These are phyloP conservation scores for Oscheius myriophilus DNA, from an alignment of 2,888 invertebrate species.

Conservation along the genomic window DNA sequence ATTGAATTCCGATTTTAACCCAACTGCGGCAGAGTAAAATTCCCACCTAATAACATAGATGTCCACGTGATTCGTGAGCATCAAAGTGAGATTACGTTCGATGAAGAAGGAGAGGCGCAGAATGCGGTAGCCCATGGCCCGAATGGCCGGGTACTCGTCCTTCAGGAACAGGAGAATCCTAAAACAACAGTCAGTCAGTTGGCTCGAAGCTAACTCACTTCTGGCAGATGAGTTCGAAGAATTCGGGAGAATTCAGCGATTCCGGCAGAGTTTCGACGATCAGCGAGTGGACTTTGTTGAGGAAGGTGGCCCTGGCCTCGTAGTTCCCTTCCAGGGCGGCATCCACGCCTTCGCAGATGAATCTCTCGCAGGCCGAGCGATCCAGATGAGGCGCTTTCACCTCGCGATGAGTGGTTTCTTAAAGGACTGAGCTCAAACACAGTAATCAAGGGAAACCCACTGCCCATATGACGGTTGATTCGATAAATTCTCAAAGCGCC, in stretches of 20 bases:
- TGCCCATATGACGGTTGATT: too few species aligned
- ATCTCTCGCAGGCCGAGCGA: constrained; percentile 23
- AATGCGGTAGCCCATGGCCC: constrained; percentile 55
- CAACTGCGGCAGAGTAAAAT: too few species aligned
- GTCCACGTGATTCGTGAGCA: constrained; percentile 52
- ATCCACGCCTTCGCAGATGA: constrained; percentile 17
- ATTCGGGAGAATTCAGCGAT: constrained; percentile 28
- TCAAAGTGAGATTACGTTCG: constrained; percentile 44
- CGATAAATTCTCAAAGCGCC: too few species aligned
- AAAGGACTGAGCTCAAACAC: background rate
- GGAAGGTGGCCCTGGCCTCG: constrained; percentile 37
- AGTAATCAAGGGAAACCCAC: too few species aligned
- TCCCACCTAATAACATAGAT: constrained; percentile 50
- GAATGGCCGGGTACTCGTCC: constrained; percentile 52
- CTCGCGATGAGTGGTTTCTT: constrained; percentile 9
- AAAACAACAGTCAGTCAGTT: background rate
- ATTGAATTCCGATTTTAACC: too few species aligned
- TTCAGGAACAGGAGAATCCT: constrained; percentile 38
- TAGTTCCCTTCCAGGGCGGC: constrained; percentile 29
- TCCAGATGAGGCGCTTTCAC: constrained; percentile 20
- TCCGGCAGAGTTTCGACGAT: constrained; percentile 30
- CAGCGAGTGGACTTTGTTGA: constrained; percentile 31
- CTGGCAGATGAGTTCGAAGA: constrained; percentile 33
- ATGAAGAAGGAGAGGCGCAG: constrained; percentile 42
- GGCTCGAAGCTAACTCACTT: constrained; percentile 22